Conservation (phyloP, 2,888 invertebrate species). For the Erannis defoliaria region DNA sequence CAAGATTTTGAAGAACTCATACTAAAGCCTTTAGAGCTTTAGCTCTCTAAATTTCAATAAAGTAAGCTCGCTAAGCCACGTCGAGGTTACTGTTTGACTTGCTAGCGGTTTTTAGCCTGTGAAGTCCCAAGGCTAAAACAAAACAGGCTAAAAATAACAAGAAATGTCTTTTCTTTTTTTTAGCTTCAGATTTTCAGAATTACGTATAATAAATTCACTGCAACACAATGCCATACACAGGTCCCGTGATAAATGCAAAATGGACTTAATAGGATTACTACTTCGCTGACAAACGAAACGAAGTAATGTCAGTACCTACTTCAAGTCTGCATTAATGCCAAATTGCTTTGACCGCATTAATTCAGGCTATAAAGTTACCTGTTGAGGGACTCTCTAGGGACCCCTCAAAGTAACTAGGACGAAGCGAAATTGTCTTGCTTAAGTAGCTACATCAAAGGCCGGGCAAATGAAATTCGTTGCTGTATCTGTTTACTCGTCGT, state of each 20-base stretch:
- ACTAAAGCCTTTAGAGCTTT: too few relatives aligned
- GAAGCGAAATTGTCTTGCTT: constrained; percentile 72
- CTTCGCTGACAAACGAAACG: constrained; percentile 60
- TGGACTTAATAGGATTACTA: constrained; percentile 59
- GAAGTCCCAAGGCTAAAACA: too few relatives aligned
- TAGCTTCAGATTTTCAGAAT: too few relatives aligned
- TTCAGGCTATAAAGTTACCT: constrained; percentile 77
- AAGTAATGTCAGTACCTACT: constrained; percentile 56
- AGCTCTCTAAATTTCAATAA: too few relatives aligned
- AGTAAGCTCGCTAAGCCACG: too few relatives aligned
- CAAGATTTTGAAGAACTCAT: too few relatives aligned
- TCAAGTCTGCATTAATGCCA: constrained; percentile 58
- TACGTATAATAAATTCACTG: too few relatives aligned
- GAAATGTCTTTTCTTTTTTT: too few relatives aligned
- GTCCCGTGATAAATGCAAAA: constrained; percentile 32
- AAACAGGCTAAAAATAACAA: too few relatives aligned
- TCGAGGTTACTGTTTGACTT: too few relatives aligned
- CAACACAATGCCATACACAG: neutral
- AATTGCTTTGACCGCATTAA: constrained; percentile 78
- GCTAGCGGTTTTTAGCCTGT: too few relatives aligned
- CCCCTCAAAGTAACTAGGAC: constrained; percentile 69
- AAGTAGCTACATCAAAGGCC: constrained; percentile 69
- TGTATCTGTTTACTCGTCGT: constrained; percentile 21
- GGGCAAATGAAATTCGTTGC: constrained; percentile 32
- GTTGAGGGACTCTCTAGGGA: constrained; percentile 66